Evolutionary conservation across 1,140 invertebrate genomes (phyloP).

Genomic region (Potamilus streckersoni): DNA sequence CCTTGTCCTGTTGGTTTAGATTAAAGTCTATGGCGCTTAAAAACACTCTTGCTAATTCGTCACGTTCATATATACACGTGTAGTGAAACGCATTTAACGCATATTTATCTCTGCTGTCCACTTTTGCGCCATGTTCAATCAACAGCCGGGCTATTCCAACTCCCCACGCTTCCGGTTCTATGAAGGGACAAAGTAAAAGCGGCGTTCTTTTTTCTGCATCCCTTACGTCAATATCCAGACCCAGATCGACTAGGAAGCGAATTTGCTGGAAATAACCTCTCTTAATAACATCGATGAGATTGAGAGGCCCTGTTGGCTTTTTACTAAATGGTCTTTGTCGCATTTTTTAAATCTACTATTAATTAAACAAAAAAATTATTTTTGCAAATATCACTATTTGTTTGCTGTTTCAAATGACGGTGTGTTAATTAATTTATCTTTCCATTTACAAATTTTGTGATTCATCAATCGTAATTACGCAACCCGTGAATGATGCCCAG

Average conservation of each 20-base stretch:
- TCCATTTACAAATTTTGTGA: too few relatives aligned
- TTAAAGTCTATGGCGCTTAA: slow-evolving; percentile 59
- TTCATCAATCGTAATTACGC: too few relatives aligned
- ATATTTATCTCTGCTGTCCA: slow-evolving; percentile 43
- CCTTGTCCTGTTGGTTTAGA: slow-evolving; percentile 43
- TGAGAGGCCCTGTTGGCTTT: too few relatives aligned
- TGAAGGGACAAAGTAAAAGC: slow-evolving; percentile 55
- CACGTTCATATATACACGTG: slow-evolving; percentile 52
- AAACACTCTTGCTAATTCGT: slow-evolving; percentile 46
- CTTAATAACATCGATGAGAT: slow-evolving; percentile 47
- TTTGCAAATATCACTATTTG: too few relatives aligned
- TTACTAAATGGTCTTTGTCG: too few relatives aligned
- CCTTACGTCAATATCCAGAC: slow-evolving; percentile 43
- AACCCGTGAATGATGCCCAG: too few relatives aligned
- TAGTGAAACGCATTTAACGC: slow-evolving; percentile 62
- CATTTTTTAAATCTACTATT: too few relatives aligned
- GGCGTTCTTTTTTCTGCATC: slow-evolving; percentile 48
- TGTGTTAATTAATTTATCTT: too few relatives aligned
- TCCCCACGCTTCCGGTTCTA: slow-evolving; percentile 55
- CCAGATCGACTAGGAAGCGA: slow-evolving; percentile 46
- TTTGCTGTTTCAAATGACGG: too few relatives aligned
- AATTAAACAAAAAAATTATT: too few relatives aligned
- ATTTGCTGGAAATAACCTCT: slow-evolving; percentile 59
- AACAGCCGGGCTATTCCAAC: slow-evolving; percentile 53
- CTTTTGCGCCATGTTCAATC: slow-evolving; percentile 55